Percentiles rank a stretch among this genome's conserved stretches.
Conservation (phyloP, 2,113 vertebrate genomes). For the Nannobrachium achirus region DNA sequence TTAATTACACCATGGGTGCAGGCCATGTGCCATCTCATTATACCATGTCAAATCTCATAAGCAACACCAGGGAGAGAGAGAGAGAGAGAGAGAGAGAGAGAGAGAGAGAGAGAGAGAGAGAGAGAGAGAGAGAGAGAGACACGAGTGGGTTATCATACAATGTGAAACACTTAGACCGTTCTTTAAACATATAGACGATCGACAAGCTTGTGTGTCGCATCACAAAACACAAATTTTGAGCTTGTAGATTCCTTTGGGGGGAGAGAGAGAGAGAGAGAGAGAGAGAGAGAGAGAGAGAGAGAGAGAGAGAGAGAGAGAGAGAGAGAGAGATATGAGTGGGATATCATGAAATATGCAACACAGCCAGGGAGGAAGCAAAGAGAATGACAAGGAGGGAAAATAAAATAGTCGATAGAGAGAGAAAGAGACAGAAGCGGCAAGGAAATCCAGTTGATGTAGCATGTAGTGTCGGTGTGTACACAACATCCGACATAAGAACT, state of each 20-base stretch:
- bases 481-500: no score
- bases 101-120: conserved; percentile 11
- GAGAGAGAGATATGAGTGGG: no score
- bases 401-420: background rate
- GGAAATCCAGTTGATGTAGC: background rate
- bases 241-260: no score
- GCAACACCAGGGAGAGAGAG: conserved; percentile 10
- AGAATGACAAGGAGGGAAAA: background rate
- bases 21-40: conserved; percentile 65
- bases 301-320: background rate
- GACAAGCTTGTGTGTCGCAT: no score
- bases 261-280: background rate
- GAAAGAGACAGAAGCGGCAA: background rate
- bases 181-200: no score
- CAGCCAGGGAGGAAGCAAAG: background rate
- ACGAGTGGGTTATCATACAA: no score
- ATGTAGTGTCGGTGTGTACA: no score
- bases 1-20: conserved; percentile 66
- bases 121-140: background rate
- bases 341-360: background rate
- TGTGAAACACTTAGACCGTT: no score
- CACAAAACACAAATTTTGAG: no score
- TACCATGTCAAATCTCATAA: conserved; percentile 62
- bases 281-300: conserved; percentile 1
- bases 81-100: conserved; percentile 4